phyloP scores from a whole-genome alignment of 2,797 vertebrate species.

The Notolabrus celidotus region DNA sequence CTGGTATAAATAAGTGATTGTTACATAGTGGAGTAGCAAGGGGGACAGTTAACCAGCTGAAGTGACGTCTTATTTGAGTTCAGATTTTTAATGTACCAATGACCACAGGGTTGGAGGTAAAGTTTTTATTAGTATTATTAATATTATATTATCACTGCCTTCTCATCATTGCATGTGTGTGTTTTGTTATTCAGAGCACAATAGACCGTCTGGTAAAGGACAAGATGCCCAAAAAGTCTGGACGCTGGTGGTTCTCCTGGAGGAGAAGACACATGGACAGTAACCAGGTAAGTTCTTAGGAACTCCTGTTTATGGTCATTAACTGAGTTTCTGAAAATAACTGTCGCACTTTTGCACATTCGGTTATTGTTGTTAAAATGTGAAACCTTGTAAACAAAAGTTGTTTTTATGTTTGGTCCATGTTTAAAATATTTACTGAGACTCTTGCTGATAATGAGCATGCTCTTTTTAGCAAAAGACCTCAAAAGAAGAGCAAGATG shows the following conservation, averaged over 20 bases:
- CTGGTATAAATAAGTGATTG: too few species aligned
- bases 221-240: conserved; percentile 93
- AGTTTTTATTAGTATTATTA: too few species aligned
- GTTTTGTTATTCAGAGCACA: conserved; percentile 80
- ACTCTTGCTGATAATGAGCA: neutral
- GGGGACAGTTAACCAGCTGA: too few species aligned
- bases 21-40: too few species aligned
- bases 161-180: too few species aligned
- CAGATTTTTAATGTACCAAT: too few species aligned
- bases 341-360: too few species aligned
- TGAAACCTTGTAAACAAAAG: neutral
- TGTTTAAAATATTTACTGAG: neutral
- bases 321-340: too few species aligned
- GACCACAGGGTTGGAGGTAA: too few species aligned
- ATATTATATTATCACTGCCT: too few species aligned
- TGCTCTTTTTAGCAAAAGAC: conserved; percentile 62
- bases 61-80: too few species aligned
- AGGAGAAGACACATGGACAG: conserved; percentile 85
- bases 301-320: neutral
- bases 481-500: conserved; percentile 71
- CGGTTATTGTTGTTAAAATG: too few species aligned
- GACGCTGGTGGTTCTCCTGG: conserved; percentile 97
- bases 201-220: conserved; percentile 90
- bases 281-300: conserved; percentile 79
- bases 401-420: neutral